A percentile compares a stretch with the other conserved stretches of the same genome.
Evolutionary conservation across 2,888 invertebrate species (phyloP).

Genomic region (Podotricha telesiphe): DNA sequence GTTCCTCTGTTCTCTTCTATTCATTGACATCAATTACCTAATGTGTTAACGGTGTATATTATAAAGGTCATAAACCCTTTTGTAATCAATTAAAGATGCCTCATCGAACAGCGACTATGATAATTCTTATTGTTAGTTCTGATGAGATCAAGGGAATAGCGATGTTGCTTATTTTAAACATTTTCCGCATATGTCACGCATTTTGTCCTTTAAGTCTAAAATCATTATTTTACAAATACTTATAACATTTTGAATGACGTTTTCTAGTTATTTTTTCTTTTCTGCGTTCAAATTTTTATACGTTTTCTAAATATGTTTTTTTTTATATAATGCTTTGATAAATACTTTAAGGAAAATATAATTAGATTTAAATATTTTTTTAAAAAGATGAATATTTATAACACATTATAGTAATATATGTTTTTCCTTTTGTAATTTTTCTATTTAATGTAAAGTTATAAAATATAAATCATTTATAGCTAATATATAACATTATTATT

Average conservation of each 20-base stretch:
- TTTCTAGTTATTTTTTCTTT: too few relatives aligned
- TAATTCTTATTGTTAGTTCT: neutral
- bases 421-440: neutral
- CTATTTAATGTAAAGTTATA: neutral
- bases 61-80: constrained; percentile 23
- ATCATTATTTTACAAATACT: neutral
- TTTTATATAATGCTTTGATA: too few relatives aligned
- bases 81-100: constrained; percentile 11
- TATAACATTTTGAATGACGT: neutral
- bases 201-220: neutral
- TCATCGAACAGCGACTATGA: neutral
- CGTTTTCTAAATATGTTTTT: too few relatives aligned
- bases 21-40: constrained; percentile 71
- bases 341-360: too few relatives aligned
- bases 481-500: neutral
- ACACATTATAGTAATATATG: neutral
- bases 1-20: constrained; percentile 67
- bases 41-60: constrained; percentile 31
- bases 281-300: too few relatives aligned
- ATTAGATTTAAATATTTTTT: too few relatives aligned
- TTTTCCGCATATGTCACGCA: too few relatives aligned
- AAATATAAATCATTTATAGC: neutral
- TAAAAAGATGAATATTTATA: neutral
- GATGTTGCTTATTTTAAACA: neutral
- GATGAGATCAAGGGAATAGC: neutral